A percentile compares a stretch with the other conserved stretches of the same genome.
Evolutionary conservation across 1,140 invertebrate species (phyloP).

Genomic region (Plutomurus gul): DNA sequence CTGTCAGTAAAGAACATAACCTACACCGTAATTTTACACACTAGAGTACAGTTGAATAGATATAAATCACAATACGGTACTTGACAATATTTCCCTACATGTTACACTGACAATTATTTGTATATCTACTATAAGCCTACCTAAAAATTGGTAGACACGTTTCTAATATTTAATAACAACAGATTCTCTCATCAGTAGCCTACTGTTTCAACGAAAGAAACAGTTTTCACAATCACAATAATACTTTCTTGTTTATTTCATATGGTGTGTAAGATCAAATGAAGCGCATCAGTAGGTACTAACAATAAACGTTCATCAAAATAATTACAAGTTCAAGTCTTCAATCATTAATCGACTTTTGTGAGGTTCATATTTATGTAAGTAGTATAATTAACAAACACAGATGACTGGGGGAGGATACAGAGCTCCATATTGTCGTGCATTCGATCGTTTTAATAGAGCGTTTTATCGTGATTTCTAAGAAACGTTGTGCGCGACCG

Average conservation of each 20-base stretch:
- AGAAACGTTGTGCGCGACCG: neutral
- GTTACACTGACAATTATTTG: too few relatives aligned
- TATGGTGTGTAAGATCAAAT: neutral
- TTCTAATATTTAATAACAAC: neutral
- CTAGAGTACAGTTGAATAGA: neutral
- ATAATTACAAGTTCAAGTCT: neutral
- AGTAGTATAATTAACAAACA: too few relatives aligned
- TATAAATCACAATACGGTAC: conserved; percentile 24
- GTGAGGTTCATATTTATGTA: neutral
- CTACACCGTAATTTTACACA: neutral
- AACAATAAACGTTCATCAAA: neutral
- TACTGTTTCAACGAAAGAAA: conserved; percentile 2
- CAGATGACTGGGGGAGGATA: too few relatives aligned
- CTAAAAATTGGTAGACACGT: neutral
- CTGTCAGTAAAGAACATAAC: too few relatives aligned
- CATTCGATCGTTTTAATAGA: too few relatives aligned
- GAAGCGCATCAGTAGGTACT: neutral
- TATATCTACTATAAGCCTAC: neutral
- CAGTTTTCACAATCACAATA: conserved; percentile 17
- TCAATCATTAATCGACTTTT: neutral
- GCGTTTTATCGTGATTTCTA: too few relatives aligned
- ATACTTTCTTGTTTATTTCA: neutral
- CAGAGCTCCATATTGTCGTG: conserved; percentile 16
- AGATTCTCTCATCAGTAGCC: neutral
- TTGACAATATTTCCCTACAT: conserved; percentile 19